Evolutionary conservation across 2,797 vertebrate genomes (phyloP).

Genomic region (Falco novaeseelandiae): DNA sequence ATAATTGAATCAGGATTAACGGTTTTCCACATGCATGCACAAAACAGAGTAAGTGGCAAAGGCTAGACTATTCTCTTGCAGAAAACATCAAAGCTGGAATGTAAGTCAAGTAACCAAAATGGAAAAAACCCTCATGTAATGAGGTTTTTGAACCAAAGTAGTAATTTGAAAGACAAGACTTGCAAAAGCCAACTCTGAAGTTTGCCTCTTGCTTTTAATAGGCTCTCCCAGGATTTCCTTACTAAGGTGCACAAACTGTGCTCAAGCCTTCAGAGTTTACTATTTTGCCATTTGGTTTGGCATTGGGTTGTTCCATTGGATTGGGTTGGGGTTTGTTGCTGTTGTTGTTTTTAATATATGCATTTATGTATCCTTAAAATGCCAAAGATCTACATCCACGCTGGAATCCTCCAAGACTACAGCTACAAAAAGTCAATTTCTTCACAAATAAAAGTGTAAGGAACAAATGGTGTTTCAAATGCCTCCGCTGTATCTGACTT

Average conservation of each 20-base stretch:
- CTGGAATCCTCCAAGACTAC: not conserved
- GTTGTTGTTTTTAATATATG: not conserved
- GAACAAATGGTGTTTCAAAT: not conserved
- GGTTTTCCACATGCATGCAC: not conserved
- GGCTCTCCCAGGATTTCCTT: not conserved
- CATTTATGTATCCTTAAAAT: not conserved
- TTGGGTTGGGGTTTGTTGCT: not conserved
- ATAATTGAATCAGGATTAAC: not conserved
- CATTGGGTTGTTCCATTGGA: not conserved
- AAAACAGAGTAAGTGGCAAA: not conserved
- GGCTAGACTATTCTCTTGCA: not conserved
- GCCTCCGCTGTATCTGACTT: not conserved
- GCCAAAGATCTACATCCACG: not conserved
- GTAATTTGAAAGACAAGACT: not conserved
- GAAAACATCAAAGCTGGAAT: not conserved
- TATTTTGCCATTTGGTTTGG: not conserved
- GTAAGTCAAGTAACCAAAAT: not conserved
- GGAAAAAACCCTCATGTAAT: rapidly evolving
- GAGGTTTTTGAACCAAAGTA: not conserved
- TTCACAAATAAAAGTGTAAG: not conserved
- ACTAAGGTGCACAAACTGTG: not conserved
- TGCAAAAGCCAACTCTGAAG: not conserved
- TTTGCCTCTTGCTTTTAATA: not conserved
- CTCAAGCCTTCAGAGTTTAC: not conserved
- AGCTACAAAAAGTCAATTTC: not conserved